phyloP scores from a whole-genome alignment of 2,113 vertebrate species.

The Callipepla californica region DNA sequence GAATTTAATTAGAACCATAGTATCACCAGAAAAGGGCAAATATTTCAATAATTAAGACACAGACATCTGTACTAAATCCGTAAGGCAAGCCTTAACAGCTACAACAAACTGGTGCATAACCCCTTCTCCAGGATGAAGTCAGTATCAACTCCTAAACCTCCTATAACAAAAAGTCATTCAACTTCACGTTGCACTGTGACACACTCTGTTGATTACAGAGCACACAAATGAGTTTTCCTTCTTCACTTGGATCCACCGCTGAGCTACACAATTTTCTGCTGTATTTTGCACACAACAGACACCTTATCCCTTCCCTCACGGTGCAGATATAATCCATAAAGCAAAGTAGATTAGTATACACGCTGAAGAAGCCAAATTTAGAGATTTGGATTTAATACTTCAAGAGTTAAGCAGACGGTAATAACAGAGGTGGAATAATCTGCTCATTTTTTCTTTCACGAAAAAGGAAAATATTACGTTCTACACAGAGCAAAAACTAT shows the following conservation, averaged over 20 bases:
- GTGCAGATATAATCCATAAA: neutral
- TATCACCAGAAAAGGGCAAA: neutral
- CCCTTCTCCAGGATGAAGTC: neutral
- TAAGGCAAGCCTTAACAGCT: neutral
- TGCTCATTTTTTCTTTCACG: neutral
- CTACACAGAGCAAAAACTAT: neutral
- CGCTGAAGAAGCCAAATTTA: neutral
- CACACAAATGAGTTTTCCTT: neutral
- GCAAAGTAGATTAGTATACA: slow-evolving; percentile 30
- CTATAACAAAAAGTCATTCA: neutral
- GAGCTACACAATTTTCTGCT: neutral
- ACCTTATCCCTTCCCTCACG: neutral
- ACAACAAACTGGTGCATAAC: neutral
- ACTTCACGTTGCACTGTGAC: neutral
- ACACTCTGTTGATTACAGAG: neutral
- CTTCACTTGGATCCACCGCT: neutral
- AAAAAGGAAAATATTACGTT: neutral
- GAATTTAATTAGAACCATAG: neutral
- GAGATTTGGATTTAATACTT: neutral
- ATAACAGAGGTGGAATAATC: neutral
- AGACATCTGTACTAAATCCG: neutral
- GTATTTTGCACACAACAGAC: neutral
- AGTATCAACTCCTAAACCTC: neutral
- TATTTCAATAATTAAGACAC: neutral
- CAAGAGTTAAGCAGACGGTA: neutral